phyloP scores from a whole-genome alignment of 2,888 invertebrate species.

The Chymomyza caudatula region DNA sequence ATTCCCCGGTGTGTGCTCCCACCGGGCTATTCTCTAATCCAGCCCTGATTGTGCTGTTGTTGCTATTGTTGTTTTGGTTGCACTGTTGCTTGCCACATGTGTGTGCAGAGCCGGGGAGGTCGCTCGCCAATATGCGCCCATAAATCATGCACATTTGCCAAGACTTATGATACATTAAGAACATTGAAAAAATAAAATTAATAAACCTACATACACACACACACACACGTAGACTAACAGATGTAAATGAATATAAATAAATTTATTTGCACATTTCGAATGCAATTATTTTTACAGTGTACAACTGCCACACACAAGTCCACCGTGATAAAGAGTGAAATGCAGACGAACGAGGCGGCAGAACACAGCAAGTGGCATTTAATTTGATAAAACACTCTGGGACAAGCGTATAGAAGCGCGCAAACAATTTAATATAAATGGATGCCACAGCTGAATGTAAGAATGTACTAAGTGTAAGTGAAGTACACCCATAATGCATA shows the following conservation, averaged over 20 bases:
- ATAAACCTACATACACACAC: not conserved
- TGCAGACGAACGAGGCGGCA: not conserved
- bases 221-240: not conserved
- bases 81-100: not conserved
- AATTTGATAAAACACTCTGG: constrained; percentile 54
- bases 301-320: not conserved
- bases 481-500: too few species aligned
- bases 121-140: not conserved
- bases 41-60: too few species aligned
- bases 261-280: not conserved
- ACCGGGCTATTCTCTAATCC: too few species aligned
- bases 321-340: not conserved
- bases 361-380: constrained; percentile 54
- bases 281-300: not conserved
- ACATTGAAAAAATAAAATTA: not conserved
- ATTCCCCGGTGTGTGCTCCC: too few species aligned
- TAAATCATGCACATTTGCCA: constrained; percentile 1
- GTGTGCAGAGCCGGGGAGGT: not conserved
- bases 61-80: not conserved
- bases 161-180: not conserved
- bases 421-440: not conserved
- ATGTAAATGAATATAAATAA: not conserved
- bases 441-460: not conserved
- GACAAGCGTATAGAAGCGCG: not conserved
- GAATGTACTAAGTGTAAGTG: not conserved